Base-by-base conservation (phyloP, 2,113 vertebrate species). In the Hemibagrus wyckioides region DNA sequence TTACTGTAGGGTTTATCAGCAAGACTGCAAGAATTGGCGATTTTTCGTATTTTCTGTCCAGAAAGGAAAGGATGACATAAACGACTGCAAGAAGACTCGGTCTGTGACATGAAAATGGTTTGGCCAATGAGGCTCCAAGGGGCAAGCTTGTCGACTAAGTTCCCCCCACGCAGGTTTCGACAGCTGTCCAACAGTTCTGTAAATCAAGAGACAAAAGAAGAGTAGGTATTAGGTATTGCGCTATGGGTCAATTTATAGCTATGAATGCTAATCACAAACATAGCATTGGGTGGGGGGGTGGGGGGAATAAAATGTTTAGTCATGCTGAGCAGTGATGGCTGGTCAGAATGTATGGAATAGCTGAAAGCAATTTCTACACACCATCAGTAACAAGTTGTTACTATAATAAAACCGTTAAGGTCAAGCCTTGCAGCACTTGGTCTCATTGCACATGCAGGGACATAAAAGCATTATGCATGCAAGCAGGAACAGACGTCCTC, bases 61-160 rank as follows among this genome's bases (percentile, higher is more conserved):
- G 97, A 99, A 97, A 98, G 97, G 97, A 98, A 96, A 96, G 97
- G 98, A 98, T 99, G 98, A 99, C 98, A 99, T 99, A 99, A 99
- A 99, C 97, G 96, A 97, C 97, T 99, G 97, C 97, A 99, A 98
- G 97, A 97, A 96, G 95, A 97, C 97, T 98, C 97, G 96, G 97
- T 98, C 98, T 99, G 97, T 99, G 98, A 99, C 98, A 99, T 99
- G 98, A 99, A 99, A 99, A 97, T 96, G 90, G 96, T 96, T 97
- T 97, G 96, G 97, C 98, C 98, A 95, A 97, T 94, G 96, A 97
- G 97, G 97, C 98, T 96, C 96, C 96, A 94, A 96, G 96, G 96
- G 96, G 96, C 96, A 96, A 96, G 97, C 95, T 97, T 96, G 97
- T 96, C 96, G 77, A 96, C 97, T 97, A 98, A 97, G 96, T 97